phyloP scores from a whole-genome alignment of 2,113 vertebrate genomes.

The Pao palembangensis region DNA sequence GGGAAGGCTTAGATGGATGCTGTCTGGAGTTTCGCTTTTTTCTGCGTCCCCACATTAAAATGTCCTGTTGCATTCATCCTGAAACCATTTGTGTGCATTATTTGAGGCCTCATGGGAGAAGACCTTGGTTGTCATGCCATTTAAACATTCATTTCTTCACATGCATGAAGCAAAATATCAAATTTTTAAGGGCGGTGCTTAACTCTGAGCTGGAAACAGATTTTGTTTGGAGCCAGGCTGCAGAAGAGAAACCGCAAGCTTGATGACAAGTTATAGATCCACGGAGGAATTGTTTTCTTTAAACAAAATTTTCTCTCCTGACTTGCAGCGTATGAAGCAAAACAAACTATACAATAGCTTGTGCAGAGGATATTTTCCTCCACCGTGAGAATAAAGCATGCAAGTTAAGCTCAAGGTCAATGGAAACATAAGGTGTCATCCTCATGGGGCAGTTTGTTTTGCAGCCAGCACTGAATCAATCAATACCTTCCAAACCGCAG shows the following conservation, averaged over 20 bases:
- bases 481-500: too few species aligned
- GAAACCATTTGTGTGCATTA: constrained; percentile 6
- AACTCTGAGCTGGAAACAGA: not conserved
- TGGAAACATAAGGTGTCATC: too few species aligned
- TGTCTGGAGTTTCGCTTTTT: constrained; percentile 38
- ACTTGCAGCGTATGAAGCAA: not conserved
- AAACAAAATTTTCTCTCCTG: constrained; percentile 12
- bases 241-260: constrained; percentile 19
- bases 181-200: not conserved
- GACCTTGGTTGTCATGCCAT: constrained; percentile 5
- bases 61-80: constrained; percentile 12
- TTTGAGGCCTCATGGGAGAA: constrained; percentile 6
- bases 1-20: constrained; percentile 31
- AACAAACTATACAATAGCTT: too few species aligned
- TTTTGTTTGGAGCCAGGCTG: constrained; percentile 22
- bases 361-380: too few species aligned
- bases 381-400: too few species aligned
- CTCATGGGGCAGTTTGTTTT: too few species aligned
- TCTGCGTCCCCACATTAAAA: constrained; percentile 29
- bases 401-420: too few species aligned
- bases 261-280: constrained; percentile 22
- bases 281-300: constrained; percentile 1
- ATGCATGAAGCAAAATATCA: not conserved
- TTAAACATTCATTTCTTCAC: constrained; percentile 14
- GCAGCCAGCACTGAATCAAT: too few species aligned